Conservation (phyloP, 1,140 invertebrate species). For the Orius laevigatus region DNA sequence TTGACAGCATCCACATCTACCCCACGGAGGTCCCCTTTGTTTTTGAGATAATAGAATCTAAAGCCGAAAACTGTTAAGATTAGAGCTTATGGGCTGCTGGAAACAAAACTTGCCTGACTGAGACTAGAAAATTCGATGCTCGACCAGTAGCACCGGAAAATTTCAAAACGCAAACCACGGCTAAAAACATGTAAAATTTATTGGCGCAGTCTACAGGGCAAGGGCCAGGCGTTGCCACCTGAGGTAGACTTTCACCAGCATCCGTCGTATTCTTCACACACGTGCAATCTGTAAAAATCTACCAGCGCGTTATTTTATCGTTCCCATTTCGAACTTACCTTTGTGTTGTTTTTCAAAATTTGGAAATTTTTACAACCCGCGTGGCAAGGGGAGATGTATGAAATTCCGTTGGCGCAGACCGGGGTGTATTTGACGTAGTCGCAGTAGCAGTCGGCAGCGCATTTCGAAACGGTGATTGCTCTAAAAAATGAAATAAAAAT, state of each 20-base stretch:
- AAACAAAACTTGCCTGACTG: constrained; percentile 32
- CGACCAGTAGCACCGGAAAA: constrained; percentile 47
- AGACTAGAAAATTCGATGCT: constrained; percentile 49
- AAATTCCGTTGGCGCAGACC: constrained; percentile 40
- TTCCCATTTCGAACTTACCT: constrained; percentile 2
- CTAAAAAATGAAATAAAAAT: not conserved
- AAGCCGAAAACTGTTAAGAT: too few species aligned
- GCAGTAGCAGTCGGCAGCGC: constrained; percentile 44
- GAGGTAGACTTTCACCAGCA: not conserved
- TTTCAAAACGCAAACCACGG: constrained; percentile 46
- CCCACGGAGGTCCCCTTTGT: too few species aligned
- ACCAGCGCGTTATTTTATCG: not conserved
- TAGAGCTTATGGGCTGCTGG: too few species aligned
- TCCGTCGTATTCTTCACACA: constrained; percentile 14
- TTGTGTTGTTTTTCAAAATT: constrained; percentile 13
- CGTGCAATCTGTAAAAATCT: constrained; percentile 20
- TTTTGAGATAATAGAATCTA: too few species aligned
- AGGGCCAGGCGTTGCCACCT: constrained; percentile 29
- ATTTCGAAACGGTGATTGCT: constrained; percentile 24
- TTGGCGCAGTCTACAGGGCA: constrained; percentile 46
- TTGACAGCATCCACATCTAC: too few species aligned
- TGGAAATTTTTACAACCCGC: constrained; percentile 38
- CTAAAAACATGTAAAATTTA: constrained; percentile 46
- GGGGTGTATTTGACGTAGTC: constrained; percentile 43
- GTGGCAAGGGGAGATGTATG: constrained; percentile 51